Evolutionary conservation across 2,113 vertebrate genomes (phyloP), one percentile per base, ranked within the genome.

Genomic region (Meleagris gallopavo): DNA sequence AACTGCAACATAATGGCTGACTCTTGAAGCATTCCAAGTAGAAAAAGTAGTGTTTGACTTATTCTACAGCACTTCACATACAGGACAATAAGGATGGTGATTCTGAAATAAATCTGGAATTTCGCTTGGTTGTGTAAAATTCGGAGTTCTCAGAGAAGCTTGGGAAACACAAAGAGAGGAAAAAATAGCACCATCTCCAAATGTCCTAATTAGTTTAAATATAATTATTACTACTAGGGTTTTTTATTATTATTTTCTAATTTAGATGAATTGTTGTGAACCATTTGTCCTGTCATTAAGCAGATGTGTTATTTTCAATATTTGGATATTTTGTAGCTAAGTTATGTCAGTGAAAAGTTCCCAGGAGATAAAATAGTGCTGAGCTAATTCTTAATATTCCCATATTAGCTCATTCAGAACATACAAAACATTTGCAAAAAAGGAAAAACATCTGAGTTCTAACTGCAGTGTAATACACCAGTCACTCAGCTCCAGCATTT

Each of bases 261-360:
- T 94, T 86, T 79, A 74, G 54, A 86, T 92, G 19, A 43, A 25
- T 73, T 74, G 61, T 88, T 85, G n/a, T 86, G 80, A 85, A 86
- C 34, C 78, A 34, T 82, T 86, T 94, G 64, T 76, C 64, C 36
- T 82, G 72, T 73, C 81, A 94, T 61, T 79, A 84, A 88, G 66
- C 0, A 0, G 64, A 71, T 80, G 36, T 86, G 40, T 72, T 88
- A 11, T 90, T 93, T 84, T 92, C 71, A 40, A 34, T 45, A 48
- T 75, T 60, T 66, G 52, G 83, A 69, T 89, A 41, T 67, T 88
- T 91, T 87, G 66, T 85, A 66, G 52, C 69, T 86, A 58, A 88
- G 80, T 83, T 83, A 90, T 89, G 81, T 72, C 30, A 77, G 9
- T 65, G 19, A 34, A n/a, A 81, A 73, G 41, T 89, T 89, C 70